These are phyloP conservation scores for Prunella himalayana DNA, from an alignment of 2,113 vertebrate genomes.

Conservation along the genomic window DNA sequence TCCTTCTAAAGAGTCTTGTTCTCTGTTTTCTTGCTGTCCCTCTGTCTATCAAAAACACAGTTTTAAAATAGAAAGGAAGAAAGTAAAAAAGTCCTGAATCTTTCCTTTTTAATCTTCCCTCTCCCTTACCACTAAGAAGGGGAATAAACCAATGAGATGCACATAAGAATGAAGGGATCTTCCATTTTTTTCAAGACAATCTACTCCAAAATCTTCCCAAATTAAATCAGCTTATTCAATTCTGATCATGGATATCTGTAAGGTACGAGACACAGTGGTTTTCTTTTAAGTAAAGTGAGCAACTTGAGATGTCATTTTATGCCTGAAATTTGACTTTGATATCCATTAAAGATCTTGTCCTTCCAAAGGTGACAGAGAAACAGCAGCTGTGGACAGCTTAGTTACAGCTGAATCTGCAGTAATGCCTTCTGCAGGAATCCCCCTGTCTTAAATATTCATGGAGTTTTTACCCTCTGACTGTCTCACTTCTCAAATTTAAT, in stretches of 20 bases:
- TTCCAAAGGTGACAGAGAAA: constrained; percentile 6
- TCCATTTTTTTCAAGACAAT: not conserved
- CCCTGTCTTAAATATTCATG: not conserved
- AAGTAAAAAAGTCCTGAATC: not conserved
- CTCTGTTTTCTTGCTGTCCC: not conserved
- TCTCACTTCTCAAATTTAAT: not conserved
- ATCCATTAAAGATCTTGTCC: not conserved
- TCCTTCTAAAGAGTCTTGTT: not conserved
- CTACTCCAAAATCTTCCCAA: not conserved
- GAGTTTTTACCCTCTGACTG: not conserved
- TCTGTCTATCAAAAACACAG: not conserved
- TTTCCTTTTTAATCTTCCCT: not conserved
- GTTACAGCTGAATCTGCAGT: constrained; percentile 10
- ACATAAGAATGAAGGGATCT: not conserved
- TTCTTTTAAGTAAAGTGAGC: not conserved
- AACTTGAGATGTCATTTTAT: not conserved
- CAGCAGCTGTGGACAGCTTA: not conserved
- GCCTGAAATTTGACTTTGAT: not conserved
- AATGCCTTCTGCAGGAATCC: not conserved
- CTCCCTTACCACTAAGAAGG: not conserved
- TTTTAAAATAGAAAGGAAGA: not conserved
- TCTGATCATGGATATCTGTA: not conserved
- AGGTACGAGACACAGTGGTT: not conserved
- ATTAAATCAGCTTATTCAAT: not conserved
- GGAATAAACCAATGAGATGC: not conserved